These are phyloP conservation scores for Dolichomitus sp. DNA, from an alignment of 2,888 invertebrate species.

Conservation along the genomic window DNA sequence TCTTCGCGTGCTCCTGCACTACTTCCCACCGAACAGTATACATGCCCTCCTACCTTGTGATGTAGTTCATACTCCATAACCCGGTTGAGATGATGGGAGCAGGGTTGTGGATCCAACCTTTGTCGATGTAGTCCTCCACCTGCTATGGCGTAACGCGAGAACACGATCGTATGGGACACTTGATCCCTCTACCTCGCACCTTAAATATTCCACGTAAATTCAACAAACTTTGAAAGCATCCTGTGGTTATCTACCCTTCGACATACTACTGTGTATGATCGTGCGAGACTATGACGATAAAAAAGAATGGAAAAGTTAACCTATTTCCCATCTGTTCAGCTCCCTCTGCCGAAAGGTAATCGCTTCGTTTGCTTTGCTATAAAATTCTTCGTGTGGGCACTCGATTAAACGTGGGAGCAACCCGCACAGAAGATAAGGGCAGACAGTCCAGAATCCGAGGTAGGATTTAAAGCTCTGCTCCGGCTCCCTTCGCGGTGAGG, in stretches of 20 bases:
- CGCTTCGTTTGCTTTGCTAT: constrained; percentile 8
- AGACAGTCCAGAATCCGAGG: constrained; percentile 1
- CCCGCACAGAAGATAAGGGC: constrained; percentile 11
- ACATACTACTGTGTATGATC: not conserved
- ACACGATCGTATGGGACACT: constrained; percentile 20
- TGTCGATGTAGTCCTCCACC: constrained; percentile 28
- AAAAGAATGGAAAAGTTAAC: not conserved
- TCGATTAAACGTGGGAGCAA: constrained; percentile 8
- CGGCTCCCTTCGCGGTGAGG: not conserved
- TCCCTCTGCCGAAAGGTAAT: not conserved
- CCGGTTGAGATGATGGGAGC: constrained; percentile 18
- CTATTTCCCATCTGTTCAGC: not conserved
- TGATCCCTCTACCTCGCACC: not conserved
- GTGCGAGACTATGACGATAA: constrained; percentile 10
- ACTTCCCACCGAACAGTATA: constrained; percentile 1
- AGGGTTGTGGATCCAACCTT: constrained; percentile 26
- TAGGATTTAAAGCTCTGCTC: constrained; percentile 4
- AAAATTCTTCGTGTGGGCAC: constrained; percentile 18
- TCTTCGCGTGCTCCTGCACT: not conserved
- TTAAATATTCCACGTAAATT: constrained; percentile 14
- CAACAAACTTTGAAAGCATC: constrained; percentile 22
- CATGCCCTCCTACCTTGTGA: not conserved
- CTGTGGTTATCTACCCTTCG: constrained; percentile 7
- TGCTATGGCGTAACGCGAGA: constrained; percentile 15
- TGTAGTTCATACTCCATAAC: constrained; percentile 15